Percentiles rank a stretch among this genome's conserved stretches.
Conservation (phyloP, 2,888 invertebrate genomes). For the Mechanitis messenoides region DNA sequence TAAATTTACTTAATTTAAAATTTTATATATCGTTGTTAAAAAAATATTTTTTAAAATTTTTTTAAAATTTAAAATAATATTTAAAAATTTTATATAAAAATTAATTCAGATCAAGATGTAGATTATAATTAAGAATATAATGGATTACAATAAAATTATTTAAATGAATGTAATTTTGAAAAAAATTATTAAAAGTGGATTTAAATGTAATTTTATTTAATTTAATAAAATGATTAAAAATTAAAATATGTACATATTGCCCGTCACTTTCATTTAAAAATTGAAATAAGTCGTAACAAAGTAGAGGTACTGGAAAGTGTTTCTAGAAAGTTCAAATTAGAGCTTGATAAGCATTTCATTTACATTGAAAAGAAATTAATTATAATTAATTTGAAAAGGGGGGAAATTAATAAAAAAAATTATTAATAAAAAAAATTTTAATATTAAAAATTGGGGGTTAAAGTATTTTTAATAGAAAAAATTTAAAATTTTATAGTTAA, state of each 20-base stretch:
- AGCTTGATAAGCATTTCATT: slow-evolving; percentile 73
- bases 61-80: too few relatives aligned
- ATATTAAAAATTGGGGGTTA: slow-evolving; percentile 49
- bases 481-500: slow-evolving; percentile 72
- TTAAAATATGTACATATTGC: slow-evolving; percentile 87
- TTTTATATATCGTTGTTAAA: slow-evolving; percentile 68
- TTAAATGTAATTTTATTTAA: slow-evolving; percentile 79
- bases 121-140: slow-evolving; percentile 79
- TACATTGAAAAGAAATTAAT: slow-evolving; percentile 79
- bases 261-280: slow-evolving; percentile 84
- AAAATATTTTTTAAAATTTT: slow-evolving; percentile 65
- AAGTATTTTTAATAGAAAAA: slow-evolving; percentile 71
- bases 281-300: slow-evolving; percentile 89
- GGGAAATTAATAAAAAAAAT: slow-evolving; percentile 51
- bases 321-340: slow-evolving; percentile 80
- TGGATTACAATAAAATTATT: slow-evolving; percentile 81
- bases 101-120: slow-evolving; percentile 85
- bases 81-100: slow-evolving; percentile 54
- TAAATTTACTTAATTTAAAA: slow-evolving; percentile 71
- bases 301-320: slow-evolving; percentile 86
- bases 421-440: slow-evolving; percentile 70
- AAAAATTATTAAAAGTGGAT: slow-evolving; percentile 75
- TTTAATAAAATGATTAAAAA: slow-evolving; percentile 77
- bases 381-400: slow-evolving; percentile 56
- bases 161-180: slow-evolving; percentile 63